phyloP scores from a whole-genome alignment of 2,797 vertebrate species.

The Acanthornis magna region DNA sequence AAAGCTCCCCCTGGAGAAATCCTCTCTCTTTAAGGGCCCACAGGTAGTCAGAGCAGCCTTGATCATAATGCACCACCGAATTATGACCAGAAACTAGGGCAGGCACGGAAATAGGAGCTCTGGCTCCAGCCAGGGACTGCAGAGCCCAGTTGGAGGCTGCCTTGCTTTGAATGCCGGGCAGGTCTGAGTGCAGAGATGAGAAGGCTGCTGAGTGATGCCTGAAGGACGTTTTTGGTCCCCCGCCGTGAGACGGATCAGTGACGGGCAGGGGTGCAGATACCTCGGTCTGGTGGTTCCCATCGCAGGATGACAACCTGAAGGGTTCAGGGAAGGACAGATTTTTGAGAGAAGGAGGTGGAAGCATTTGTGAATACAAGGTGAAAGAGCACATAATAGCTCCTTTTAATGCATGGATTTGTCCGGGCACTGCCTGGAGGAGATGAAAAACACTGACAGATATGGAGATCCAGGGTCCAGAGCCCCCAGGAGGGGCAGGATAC shows the following conservation, averaged over 20 bases:
- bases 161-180: slow-evolving; percentile 1
- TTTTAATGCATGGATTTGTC: not conserved
- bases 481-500: not conserved
- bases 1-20: not conserved
- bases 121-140: not conserved
- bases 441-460: not conserved
- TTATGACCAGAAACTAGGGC: slow-evolving; percentile 1
- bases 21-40: not conserved
- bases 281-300: not conserved
- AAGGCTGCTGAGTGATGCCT: not conserved
- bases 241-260: not conserved
- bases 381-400: not conserved
- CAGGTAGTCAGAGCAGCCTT: slow-evolving; percentile 1
- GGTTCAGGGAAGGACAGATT: not conserved
- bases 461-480: not conserved
- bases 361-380: not conserved
- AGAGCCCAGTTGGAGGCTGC: not conserved
- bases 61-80: not conserved
- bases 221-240: not conserved
- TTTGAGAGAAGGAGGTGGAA: not conserved
- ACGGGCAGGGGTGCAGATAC: not conserved
- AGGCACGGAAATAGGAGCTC: not conserved
- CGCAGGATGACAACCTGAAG: not conserved
- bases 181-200: not conserved
- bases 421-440: not conserved